These are phyloP conservation scores for Oreochromis grahami DNA, from an alignment of 2,797 vertebrate species.

Conservation along the genomic window DNA sequence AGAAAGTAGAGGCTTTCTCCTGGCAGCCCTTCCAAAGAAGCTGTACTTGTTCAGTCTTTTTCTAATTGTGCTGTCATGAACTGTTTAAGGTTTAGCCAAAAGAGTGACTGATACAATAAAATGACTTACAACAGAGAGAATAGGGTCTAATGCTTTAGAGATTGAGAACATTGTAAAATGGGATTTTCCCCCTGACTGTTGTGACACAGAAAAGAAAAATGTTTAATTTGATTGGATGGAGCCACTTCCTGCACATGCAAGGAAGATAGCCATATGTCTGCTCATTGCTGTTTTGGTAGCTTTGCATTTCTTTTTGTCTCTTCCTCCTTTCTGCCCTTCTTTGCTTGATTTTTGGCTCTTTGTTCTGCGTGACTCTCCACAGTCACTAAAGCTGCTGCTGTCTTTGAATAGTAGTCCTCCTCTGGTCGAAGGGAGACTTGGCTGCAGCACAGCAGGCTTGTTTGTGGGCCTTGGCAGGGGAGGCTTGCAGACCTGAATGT, in stretches of 20 bases:
- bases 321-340: neutral
- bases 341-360: constrained; percentile 29
- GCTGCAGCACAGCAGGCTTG: constrained; percentile 32
- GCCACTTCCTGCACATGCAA: neutral
- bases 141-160: neutral
- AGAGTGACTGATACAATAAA: neutral
- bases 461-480: constrained; percentile 27
- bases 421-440: constrained; percentile 37
- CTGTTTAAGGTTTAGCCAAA: neutral
- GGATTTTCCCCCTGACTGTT: neutral
- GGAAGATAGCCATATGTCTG: neutral
- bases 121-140: neutral
- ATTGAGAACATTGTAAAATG: neutral
- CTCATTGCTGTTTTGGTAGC: neutral
- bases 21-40: neutral
- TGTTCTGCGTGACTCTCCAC: constrained; percentile 13
- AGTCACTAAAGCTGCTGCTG: constrained; percentile 29
- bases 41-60: neutral
- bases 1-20: neutral
- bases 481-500: constrained; percentile 16
- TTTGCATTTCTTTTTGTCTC: neutral
- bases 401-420: constrained; percentile 39
- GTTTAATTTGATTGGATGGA: neutral
- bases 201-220: neutral
- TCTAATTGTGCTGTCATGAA: neutral